Percentiles rank a stretch among this genome's conserved stretches.
These are phyloP conservation scores for Sipha flava DNA, from an alignment of 1,140 invertebrate genomes.

Conservation along the genomic window DNA sequence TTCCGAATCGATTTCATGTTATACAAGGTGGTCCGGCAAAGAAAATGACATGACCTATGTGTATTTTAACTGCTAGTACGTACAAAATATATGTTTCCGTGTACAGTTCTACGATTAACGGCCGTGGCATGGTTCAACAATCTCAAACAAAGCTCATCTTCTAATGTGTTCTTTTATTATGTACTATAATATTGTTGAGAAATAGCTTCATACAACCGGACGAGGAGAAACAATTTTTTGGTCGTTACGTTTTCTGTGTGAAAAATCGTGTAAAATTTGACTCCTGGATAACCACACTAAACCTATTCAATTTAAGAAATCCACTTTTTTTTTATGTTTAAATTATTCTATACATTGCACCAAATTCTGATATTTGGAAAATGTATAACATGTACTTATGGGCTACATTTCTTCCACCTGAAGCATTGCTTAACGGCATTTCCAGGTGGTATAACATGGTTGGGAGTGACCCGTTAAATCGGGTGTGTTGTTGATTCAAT, in stretches of 20 bases:
- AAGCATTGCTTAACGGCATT: too few species aligned
- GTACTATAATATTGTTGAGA: too few species aligned
- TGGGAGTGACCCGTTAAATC: too few species aligned
- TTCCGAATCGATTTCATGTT: not conserved
- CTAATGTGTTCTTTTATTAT: not conserved
- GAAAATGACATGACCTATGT: not conserved
- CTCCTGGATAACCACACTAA: too few species aligned
- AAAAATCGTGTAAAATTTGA: not conserved
- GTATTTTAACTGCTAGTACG: not conserved
- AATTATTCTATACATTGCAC: too few species aligned
- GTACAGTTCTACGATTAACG: not conserved
- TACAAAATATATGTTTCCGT: not conserved
- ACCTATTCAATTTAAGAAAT: too few species aligned
- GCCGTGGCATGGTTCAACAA: not conserved
- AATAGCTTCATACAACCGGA: not conserved
- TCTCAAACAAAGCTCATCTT: not conserved
- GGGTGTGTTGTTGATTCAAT: too few species aligned
- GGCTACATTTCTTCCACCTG: too few species aligned
- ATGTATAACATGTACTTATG: too few species aligned
- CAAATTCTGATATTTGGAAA: too few species aligned
- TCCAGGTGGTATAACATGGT: too few species aligned
- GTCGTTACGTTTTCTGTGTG: not conserved
- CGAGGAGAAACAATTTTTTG: not conserved
- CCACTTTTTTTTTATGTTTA: too few species aligned
- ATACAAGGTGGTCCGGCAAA: not conserved